Evolutionary conservation across 2,797 vertebrate species (phyloP).

Genomic region (Margarornis squamiger): DNA sequence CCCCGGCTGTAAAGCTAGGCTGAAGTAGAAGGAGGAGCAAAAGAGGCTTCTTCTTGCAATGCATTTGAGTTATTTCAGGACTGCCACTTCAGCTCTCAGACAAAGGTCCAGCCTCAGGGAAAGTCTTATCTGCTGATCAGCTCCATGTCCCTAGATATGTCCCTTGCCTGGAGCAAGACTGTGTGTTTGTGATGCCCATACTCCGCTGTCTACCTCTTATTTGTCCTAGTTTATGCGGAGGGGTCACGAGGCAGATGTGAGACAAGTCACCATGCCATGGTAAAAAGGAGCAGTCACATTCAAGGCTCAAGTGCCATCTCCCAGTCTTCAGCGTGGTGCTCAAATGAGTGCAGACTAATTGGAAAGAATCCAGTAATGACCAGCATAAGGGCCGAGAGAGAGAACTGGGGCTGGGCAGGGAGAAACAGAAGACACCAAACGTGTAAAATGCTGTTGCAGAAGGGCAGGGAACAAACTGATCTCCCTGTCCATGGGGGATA

Average conservation of each 20-base stretch:
- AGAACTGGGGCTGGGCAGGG: background rate
- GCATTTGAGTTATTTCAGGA: background rate
- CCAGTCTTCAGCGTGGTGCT: background rate
- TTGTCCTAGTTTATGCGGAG: background rate
- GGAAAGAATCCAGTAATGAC: background rate
- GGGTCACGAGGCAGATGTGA: background rate
- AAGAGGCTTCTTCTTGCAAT: background rate
- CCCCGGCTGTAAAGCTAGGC: background rate
- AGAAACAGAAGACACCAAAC: background rate
- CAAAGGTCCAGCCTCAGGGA: background rate
- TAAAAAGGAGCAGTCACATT: background rate
- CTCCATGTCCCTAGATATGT: background rate
- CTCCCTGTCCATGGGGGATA: background rate
- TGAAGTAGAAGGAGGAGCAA: background rate
- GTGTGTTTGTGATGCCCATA: rapidly evolving
- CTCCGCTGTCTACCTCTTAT: background rate
- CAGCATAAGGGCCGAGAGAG: background rate
- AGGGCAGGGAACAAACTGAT: background rate
- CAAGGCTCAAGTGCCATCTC: background rate
- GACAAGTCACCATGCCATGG: background rate
- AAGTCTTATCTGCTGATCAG: background rate
- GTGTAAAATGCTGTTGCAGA: background rate
- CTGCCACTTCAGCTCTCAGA: background rate
- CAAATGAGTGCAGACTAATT: background rate
- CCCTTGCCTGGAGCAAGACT: background rate